phyloP scores from a whole-genome alignment of 2,113 vertebrate genomes.

The Willisornis vidua region DNA sequence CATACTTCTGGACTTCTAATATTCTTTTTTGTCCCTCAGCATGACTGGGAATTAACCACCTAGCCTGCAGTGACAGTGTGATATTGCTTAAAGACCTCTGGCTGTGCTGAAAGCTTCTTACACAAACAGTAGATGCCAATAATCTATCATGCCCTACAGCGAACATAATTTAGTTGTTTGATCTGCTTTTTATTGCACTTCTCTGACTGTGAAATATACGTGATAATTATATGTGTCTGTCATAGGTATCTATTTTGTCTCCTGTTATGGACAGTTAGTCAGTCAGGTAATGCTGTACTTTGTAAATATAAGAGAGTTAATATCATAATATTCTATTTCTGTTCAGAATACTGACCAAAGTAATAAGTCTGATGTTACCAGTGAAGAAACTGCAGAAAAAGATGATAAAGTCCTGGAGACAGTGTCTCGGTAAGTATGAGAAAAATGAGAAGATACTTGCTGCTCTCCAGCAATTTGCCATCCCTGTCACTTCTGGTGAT shows the following conservation, averaged over 20 bases:
- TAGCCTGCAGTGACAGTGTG: neutral
- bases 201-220: neutral
- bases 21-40: neutral
- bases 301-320: neutral
- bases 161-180: neutral
- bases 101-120: neutral
- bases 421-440: constrained; percentile 46
- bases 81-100: neutral
- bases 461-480: neutral
- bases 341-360: neutral
- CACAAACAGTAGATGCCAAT: neutral
- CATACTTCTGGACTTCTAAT: neutral
- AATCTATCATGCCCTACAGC: neutral
- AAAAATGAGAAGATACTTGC: neutral
- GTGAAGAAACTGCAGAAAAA: neutral
- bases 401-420: neutral
- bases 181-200: neutral
- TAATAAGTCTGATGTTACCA: neutral
- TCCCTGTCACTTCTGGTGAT: neutral
- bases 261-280: neutral
- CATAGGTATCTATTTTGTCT: neutral
- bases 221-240: neutral
- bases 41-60: neutral
- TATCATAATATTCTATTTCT: neutral
- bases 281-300: neutral